Conservation (phyloP, 2,797 vertebrate species). For the Saxicola maurus region DNA sequence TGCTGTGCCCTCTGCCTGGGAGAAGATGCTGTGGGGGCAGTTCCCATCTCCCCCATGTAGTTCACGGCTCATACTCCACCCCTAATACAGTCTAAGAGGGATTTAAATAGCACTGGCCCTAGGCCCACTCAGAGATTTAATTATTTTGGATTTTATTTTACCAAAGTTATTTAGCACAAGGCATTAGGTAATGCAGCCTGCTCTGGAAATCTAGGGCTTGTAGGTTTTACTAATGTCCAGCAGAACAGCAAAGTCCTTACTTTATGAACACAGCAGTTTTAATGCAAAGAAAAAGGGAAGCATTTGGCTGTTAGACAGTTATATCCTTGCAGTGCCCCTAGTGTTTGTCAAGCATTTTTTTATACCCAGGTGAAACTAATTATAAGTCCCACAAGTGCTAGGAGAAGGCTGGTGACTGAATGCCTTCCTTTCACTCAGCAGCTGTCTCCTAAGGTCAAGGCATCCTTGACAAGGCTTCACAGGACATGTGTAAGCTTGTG, state of each 20-base stretch:
- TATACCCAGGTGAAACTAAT: neutral
- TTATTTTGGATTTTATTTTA: neutral
- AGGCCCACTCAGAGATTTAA: neutral
- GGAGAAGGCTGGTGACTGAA: neutral
- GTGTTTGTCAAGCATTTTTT: neutral
- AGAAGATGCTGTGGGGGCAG: neutral
- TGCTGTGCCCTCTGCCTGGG: neutral
- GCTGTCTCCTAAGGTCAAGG: neutral
- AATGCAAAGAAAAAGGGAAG: neutral
- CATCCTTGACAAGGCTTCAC: neutral
- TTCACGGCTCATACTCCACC: neutral
- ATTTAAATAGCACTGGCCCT: neutral
- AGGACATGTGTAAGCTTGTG: neutral
- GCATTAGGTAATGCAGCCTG: neutral
- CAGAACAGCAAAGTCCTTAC: neutral
- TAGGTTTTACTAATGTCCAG: neutral
- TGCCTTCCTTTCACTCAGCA: neutral
- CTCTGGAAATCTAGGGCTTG: neutral
- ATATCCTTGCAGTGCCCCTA: neutral
- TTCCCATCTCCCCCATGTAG: rapidly evolving
- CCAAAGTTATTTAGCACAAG: neutral
- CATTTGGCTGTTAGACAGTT: neutral
- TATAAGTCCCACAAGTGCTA: neutral
- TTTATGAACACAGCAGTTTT: neutral
- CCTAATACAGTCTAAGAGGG: neutral